phyloP scores from a whole-genome alignment of 2,888 invertebrate genomes.

The Ormia ochracea region DNA sequence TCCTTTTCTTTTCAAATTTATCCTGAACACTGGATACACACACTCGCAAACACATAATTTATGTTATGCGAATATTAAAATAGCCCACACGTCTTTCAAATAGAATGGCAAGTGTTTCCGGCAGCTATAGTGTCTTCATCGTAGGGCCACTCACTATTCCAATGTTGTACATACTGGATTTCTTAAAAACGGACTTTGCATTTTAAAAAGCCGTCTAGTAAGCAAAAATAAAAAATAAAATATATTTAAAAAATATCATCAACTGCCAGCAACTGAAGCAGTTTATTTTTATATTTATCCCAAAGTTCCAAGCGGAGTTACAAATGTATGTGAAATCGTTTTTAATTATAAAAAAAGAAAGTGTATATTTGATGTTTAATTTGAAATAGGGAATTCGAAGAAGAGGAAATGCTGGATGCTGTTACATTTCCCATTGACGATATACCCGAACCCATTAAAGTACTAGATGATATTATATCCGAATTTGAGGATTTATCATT shows the following conservation, averaged over 20 bases:
- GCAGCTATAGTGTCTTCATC: conserved; percentile 3
- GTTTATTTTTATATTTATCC: conserved; percentile 21
- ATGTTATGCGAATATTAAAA: background rate
- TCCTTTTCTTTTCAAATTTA: background rate
- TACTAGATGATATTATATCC: conserved; percentile 91
- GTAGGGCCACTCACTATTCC: background rate
- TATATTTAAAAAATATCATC: background rate
- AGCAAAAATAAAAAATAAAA: background rate
- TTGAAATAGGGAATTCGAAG: conserved; percentile 58
- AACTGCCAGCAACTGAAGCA: background rate
- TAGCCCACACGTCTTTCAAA: background rate
- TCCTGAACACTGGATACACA: background rate
- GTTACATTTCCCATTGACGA: conserved; percentile 76
- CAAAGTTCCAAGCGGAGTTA: conserved; percentile 11
- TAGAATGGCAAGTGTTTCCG: conserved; percentile 45
- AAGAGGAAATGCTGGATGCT: conserved; percentile 58
- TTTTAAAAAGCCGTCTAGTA: background rate
- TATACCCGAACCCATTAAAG: conserved; percentile 91
- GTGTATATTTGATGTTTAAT: background rate
- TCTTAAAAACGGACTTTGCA: conserved; percentile 15
- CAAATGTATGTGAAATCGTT: conserved; percentile 52
- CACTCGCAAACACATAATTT: background rate
- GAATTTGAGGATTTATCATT: conserved; percentile 87
- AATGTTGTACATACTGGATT: background rate
- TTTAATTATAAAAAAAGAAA: background rate